Evolutionary conservation across 2,113 vertebrate species (phyloP), one percentile per base, ranked within the genome.

Genomic region (Salvator merianae): DNA sequence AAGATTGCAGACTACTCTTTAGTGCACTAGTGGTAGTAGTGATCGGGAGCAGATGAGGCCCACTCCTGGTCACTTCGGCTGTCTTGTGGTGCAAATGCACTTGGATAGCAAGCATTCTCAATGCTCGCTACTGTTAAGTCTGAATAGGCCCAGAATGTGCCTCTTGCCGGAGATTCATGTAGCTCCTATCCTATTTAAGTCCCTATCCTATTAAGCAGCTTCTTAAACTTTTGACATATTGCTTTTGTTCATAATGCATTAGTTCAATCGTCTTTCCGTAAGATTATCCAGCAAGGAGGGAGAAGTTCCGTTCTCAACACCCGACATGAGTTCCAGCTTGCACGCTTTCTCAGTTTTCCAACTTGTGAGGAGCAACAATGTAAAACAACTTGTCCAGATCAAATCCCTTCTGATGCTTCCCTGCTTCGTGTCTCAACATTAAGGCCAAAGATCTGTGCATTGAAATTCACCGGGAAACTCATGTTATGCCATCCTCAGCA

Each of bases 201-300:
- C 16, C 55, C 55, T 59, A 4, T 59, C 55, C 55, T 20, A 20
- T 59, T 20, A 47, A 62, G 38, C 32, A 88, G 77, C 53, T 86
- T 43, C 38, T 32, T 86, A 47, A 87, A 88, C 40, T 73, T 26
- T 26, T 82, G 69, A 72, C 50, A 82, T 40, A 73, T 85, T 20
- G 68, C 50, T 86, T 71, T 43, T 88, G 68, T 59, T 88, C 90
- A 34, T 83, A 90, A 86, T 84, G 84, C 66, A 20, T 53, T 75
- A 86, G 69, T 59, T 82, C 12, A 84, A 88, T 90, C 81, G 83
- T 20, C 32, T 62, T 89, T 79, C 22, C 50, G 50, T 85, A 87
- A 87, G 18, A 13, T 69, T 87, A 38, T 68, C 47, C 79, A 77
- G 70, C 66, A 84, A 79, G 10, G 40, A 53, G 77, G 90, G 77